Conservation (phyloP, 2,888 invertebrate species). For the Petrophora chlorosata region DNA sequence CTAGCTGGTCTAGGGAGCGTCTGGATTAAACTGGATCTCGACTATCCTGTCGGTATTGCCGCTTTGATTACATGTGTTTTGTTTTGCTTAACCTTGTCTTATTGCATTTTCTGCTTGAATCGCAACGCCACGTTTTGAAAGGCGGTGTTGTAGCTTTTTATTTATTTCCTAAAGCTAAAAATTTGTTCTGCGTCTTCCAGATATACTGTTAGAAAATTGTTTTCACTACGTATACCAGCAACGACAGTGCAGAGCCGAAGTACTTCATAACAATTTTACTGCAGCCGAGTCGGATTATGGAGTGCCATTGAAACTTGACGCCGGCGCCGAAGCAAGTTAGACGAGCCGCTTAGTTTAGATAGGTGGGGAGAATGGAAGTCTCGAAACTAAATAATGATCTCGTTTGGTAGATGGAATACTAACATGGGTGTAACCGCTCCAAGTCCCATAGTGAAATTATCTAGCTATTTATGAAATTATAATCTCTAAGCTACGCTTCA, state of each 20-base stretch:
- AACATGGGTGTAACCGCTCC: background rate
- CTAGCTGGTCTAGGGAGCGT: constrained; percentile 4
- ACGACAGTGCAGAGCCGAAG: constrained; percentile 10
- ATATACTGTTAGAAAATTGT: too few species aligned
- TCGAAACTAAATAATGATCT: constrained; percentile 22
- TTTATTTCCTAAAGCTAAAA: too few species aligned
- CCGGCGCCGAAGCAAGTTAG: constrained; percentile 25
- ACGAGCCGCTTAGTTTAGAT: constrained; percentile 26
- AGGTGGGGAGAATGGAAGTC: constrained; percentile 19
- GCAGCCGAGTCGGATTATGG: constrained; percentile 23
- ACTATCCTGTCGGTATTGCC: background rate
- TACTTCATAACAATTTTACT: constrained; percentile 23
- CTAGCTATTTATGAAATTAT: too few species aligned
- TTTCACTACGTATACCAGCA: background rate
- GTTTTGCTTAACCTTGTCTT: too few species aligned
- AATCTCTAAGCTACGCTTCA: too few species aligned
- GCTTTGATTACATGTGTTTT: background rate
- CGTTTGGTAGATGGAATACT: constrained; percentile 4
- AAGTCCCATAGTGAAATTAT: too few species aligned
- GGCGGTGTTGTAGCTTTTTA: too few species aligned
- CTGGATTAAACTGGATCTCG: background rate
- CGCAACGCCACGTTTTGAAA: too few species aligned
- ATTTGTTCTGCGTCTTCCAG: too few species aligned
- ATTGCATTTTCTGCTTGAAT: too few species aligned
- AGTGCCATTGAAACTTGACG: constrained; percentile 32